phyloP scores from a whole-genome alignment of 2,797 vertebrate species.

The Anas bernieri region DNA sequence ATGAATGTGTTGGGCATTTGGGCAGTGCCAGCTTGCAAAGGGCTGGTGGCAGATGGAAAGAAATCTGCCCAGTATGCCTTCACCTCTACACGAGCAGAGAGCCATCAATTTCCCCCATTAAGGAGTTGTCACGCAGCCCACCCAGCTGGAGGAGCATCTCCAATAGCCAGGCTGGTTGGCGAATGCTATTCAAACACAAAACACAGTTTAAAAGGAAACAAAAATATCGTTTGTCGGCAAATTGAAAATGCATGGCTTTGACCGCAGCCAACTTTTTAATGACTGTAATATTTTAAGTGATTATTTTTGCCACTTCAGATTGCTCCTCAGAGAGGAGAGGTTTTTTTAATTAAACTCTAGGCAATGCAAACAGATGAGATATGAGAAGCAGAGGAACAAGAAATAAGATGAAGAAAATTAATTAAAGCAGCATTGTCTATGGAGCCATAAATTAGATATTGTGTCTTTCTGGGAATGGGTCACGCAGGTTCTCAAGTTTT shows the following conservation, averaged over 20 bases:
- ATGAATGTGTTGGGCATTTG: slow-evolving; percentile 76
- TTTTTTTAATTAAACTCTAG: slow-evolving; percentile 84
- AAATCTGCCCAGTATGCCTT: slow-evolving; percentile 82
- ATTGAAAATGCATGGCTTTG: slow-evolving; percentile 79
- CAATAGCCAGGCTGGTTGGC: slow-evolving; percentile 79
- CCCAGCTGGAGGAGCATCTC: slow-evolving; percentile 81
- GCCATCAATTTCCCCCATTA: slow-evolving; percentile 85
- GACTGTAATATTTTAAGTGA: slow-evolving; percentile 86
- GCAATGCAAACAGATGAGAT: slow-evolving; percentile 81
- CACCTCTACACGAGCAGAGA: slow-evolving; percentile 77
- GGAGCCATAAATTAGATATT: slow-evolving; percentile 73
- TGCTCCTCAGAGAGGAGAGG: slow-evolving; percentile 80
- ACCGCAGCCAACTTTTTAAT: slow-evolving; percentile 83
- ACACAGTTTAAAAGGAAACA: slow-evolving; percentile 76
- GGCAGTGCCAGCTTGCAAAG: slow-evolving; percentile 81
- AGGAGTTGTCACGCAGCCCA: slow-evolving; percentile 83
- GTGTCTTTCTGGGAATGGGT: slow-evolving; percentile 62
- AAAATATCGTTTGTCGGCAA: slow-evolving; percentile 81
- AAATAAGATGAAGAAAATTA: slow-evolving; percentile 81
- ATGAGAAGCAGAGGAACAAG: slow-evolving; percentile 72
- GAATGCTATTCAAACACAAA: slow-evolving; percentile 78
- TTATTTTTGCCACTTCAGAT: slow-evolving; percentile 84
- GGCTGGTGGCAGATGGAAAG: slow-evolving; percentile 83
- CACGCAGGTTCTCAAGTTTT: slow-evolving; percentile 25
- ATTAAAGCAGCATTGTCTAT: slow-evolving; percentile 77